Base-by-base conservation (phyloP, 2,113 vertebrate genomes). In the Meles meles region DNA sequence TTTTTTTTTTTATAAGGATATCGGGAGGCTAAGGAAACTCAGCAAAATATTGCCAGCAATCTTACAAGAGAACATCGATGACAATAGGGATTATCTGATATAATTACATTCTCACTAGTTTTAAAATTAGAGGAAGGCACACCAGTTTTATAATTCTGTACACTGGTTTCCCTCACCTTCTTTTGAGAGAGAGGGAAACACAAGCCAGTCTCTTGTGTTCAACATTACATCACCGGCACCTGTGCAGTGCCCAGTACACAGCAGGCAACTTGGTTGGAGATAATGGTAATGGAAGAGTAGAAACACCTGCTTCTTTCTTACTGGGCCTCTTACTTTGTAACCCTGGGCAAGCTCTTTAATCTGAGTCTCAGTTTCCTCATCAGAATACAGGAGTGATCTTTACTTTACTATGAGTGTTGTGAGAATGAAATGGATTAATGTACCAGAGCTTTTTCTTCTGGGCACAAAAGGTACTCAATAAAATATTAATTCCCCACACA, bases 381-480 rank as follows among this genome's bases (percentile, higher is more conserved):
- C 52, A 93, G 31, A 44, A 97, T 88, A 93, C 39, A 97, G n/a
- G 29, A 87, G 77, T 67, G 86, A 49, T 72, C 82, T 65, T 90
- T 93, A 74, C 87, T 65, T 90, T 93, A 74, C 25, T 69, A 49
- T 63, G 27, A 92, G 10, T 82, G 67, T 61, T 57, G 17, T 83
- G 63, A 94, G 44, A 94, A 93, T 44, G 44, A 82, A 86, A 92
- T 92, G 52, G 52, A 91, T 88, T 61, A 92, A 42, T 81, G 25
- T 34, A 74, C 39, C 23, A 92, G 4, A 39, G 59, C 23, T 39
- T 94, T 96, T 61, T 81, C 52, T 87, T 74, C n/a, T 44, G 67
- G 18, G 44, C 23, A 92, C 20, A 92, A 39, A 83, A 95, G 63
- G 37, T n/a, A 84, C 83, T 95, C n/a, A 63, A 65, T 77, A 79